Evolutionary conservation across 2,888 invertebrate species (phyloP).

Genomic region (Dusona sp.): DNA sequence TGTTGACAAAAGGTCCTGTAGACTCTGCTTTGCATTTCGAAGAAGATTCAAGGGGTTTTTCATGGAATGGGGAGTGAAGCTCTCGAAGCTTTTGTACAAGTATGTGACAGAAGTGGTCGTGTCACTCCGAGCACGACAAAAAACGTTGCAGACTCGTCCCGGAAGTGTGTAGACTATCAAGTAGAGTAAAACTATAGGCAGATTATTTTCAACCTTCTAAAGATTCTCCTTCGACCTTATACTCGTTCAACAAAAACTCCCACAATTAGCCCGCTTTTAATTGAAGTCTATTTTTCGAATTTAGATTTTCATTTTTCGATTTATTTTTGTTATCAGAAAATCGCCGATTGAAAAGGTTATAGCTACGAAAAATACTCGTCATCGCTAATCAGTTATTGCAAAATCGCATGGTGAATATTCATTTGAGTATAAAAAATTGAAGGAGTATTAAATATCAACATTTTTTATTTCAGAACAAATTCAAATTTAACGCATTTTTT

Average conservation of each 20-base stretch:
- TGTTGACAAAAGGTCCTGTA: conserved; percentile 4
- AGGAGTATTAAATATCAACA: background rate
- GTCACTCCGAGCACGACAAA: background rate
- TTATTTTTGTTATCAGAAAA: too few species aligned
- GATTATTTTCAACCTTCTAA: conserved; percentile 2
- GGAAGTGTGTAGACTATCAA: background rate
- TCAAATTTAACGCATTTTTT: background rate
- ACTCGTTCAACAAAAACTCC: background rate
- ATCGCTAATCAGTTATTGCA: background rate
- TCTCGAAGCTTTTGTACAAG: conserved; percentile 18
- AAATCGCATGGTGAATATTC: too few species aligned
- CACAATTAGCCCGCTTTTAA: background rate
- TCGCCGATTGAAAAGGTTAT: too few species aligned
- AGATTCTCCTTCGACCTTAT: background rate
- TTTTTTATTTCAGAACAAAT: background rate
- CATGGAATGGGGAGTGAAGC: background rate
- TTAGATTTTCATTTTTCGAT: background rate
- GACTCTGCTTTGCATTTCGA: conserved; percentile 23
- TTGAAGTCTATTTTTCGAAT: background rate
- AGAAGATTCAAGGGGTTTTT: conserved; percentile 27
- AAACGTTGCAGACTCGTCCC: conserved; percentile 1
- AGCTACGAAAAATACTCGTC: background rate
- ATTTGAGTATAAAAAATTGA: too few species aligned
- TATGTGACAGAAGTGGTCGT: background rate
- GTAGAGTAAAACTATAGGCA: background rate